Evolutionary conservation across 1,140 invertebrate genomes (phyloP).

Genomic region (Diplogasteroides magnus): DNA sequence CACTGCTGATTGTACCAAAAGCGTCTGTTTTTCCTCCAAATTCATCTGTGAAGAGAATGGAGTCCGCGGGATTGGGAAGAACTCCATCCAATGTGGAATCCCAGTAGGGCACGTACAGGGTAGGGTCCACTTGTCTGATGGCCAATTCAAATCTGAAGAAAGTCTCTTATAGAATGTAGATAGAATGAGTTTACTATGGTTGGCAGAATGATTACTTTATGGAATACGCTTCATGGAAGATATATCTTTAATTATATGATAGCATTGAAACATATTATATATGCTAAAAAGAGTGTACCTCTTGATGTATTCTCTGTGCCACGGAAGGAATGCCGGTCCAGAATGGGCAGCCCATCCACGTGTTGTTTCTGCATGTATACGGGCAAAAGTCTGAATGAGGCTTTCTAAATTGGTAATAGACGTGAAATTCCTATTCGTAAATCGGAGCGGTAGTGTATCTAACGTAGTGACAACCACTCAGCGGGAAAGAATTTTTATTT

Average conservation of each 20-base stretch:
- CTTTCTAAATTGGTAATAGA: too few relatives aligned
- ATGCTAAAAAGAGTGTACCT: slow-evolving; percentile 42
- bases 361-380: slow-evolving; percentile 31
- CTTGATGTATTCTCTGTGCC: slow-evolving; percentile 36
- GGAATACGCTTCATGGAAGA: too few relatives aligned
- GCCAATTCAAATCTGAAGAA: slow-evolving; percentile 33
- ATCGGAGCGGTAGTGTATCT: too few relatives aligned
- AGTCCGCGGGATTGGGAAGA: slow-evolving; percentile 34
- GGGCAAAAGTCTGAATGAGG: too few relatives aligned
- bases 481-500: too few relatives aligned
- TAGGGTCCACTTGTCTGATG: slow-evolving; percentile 31
- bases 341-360: slow-evolving; percentile 31
- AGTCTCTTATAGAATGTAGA: not conserved
- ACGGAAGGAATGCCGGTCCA: slow-evolving; percentile 36
- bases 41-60: slow-evolving; percentile 29
- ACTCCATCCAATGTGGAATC: slow-evolving; percentile 38
- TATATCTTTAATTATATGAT: too few relatives aligned
- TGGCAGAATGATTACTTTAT: too few relatives aligned
- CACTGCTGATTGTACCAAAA: slow-evolving; percentile 8
- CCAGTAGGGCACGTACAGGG: slow-evolving; percentile 37
- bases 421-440: too few relatives aligned
- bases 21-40: slow-evolving; percentile 32
- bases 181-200: too few relatives aligned
- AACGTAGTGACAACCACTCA: too few relatives aligned
- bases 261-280: not conserved